These are phyloP conservation scores for Coelopa frigida DNA, from an alignment of 1,140 invertebrate genomes.

Conservation along the genomic window DNA sequence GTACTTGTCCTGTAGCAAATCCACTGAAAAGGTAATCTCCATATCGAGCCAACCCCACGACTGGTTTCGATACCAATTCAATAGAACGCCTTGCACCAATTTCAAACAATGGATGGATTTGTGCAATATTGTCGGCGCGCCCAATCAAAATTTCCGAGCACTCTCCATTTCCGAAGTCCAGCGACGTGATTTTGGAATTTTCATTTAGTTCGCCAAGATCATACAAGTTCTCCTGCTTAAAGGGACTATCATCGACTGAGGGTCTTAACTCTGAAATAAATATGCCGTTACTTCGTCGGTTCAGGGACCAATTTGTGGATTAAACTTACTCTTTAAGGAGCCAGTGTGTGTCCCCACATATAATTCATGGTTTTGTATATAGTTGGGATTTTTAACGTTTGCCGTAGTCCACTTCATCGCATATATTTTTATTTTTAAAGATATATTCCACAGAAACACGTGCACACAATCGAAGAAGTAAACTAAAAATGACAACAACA, in stretches of 20 bases:
- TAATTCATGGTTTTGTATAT: slow-evolving; percentile 36
- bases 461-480: too few relatives aligned
- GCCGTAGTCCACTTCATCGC: slow-evolving; percentile 41
- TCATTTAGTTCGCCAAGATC: slow-evolving; percentile 48
- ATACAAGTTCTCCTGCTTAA: slow-evolving; percentile 44
- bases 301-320: not conserved
- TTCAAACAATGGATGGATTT: slow-evolving; percentile 22
- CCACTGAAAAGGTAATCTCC: slow-evolving; percentile 34
- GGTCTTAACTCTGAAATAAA: slow-evolving; percentile 25
- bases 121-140: slow-evolving; percentile 24
- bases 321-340: slow-evolving; percentile 42
- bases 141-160: slow-evolving; percentile 63
- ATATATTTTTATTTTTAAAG: not conserved
- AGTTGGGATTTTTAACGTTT: slow-evolving; percentile 35
- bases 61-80: slow-evolving; percentile 21
- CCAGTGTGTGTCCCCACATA: slow-evolving; percentile 43
- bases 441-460: too few relatives aligned
- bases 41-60: slow-evolving; percentile 34
- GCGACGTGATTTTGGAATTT: slow-evolving; percentile 52
- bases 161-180: slow-evolving; percentile 61
- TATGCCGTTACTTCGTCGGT: not conserved
- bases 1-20: slow-evolving; percentile 33
- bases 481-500: too few relatives aligned
- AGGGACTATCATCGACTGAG: slow-evolving; percentile 26
- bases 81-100: slow-evolving; percentile 12